Percentiles rank a stretch among this genome's conserved stretches.
These are phyloP conservation scores for Lampris megalopsis DNA, from an alignment of 2,113 vertebrate genomes.

Conservation along the genomic window DNA sequence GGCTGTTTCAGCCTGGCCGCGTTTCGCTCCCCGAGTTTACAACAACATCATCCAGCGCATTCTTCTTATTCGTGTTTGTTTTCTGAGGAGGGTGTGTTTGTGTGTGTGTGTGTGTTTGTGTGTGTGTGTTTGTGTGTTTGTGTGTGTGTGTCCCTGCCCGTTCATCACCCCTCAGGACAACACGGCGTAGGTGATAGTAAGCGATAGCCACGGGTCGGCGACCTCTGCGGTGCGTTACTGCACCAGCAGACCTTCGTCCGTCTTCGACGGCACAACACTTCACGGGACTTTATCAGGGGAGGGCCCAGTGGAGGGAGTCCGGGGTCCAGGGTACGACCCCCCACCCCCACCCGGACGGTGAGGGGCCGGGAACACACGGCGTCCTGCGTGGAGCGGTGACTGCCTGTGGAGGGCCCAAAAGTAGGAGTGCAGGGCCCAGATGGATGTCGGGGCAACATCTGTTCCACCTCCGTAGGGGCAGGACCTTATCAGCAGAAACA, in stretches of 20 bases:
- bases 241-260: conserved; percentile 43
- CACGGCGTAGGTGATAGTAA: conserved; percentile 21
- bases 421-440: conserved; percentile 73
- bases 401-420: conserved; percentile 60
- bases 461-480: conserved; percentile 71
- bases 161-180: conserved; percentile 42
- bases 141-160: conserved; percentile 2
- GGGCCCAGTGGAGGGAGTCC: background rate
- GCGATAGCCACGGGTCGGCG: conserved; percentile 29
- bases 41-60: conserved; percentile 33
- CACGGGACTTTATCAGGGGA: conserved; percentile 24
- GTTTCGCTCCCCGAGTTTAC: conserved; percentile 33
- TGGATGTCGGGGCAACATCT: conserved; percentile 83
- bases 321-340: background rate
- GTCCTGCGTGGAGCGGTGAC: conserved; percentile 38
- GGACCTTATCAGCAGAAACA: conserved; percentile 74
- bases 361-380: conserved; percentile 38
- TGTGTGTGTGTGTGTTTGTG: conserved; percentile 8
- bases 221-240: conserved; percentile 42
- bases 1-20: conserved; percentile 27
- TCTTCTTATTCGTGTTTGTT: conserved; percentile 51
- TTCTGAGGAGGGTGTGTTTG: conserved; percentile 33
- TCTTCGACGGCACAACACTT: conserved; percentile 40
- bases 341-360: conserved; percentile 32
- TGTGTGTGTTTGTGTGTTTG: background rate